phyloP scores from a whole-genome alignment of 1,140 invertebrate species.

The Scaptomyza pallida region DNA sequence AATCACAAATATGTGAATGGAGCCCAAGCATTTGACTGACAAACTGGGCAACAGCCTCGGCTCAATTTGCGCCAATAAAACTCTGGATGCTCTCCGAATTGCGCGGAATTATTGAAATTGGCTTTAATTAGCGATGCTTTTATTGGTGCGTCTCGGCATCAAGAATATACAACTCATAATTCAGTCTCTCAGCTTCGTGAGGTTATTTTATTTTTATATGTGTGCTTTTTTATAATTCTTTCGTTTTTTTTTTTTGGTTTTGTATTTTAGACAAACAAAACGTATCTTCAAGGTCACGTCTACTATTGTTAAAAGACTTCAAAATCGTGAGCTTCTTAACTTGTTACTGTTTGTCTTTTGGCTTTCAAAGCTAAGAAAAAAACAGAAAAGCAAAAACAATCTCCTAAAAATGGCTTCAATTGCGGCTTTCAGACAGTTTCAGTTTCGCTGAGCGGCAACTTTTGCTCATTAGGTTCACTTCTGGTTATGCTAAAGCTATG shows the following conservation, averaged over 20 bases:
- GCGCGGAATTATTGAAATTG: slow-evolving; percentile 78
- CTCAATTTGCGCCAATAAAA: slow-evolving; percentile 78
- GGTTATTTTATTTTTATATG: slow-evolving; percentile 11
- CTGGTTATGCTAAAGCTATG: slow-evolving; percentile 20
- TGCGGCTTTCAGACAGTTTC: slow-evolving; percentile 38
- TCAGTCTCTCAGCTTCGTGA: no score
- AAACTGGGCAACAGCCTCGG: slow-evolving; percentile 13
- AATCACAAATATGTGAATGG: slow-evolving; percentile 49
- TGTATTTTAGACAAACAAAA: slow-evolving; percentile 41
- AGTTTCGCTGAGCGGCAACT: slow-evolving; percentile 42
- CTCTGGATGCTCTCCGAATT: slow-evolving; percentile 41
- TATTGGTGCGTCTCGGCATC: slow-evolving; percentile 52
- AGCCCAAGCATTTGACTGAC: slow-evolving; percentile 2
- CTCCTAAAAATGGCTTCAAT: slow-evolving; percentile 37
- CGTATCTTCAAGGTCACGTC: slow-evolving; percentile 69
- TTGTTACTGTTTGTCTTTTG: slow-evolving; percentile 47
- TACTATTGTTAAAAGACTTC: slow-evolving; percentile 59
- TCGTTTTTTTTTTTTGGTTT: slow-evolving; percentile 16
- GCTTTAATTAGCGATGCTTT: slow-evolving; percentile 78
- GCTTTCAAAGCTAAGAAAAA: slow-evolving; percentile 32
- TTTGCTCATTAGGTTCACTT: slow-evolving; percentile 55
- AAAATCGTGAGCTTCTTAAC: slow-evolving; percentile 69
- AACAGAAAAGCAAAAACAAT: slow-evolving; percentile 12
- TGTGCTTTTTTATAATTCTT: no score
- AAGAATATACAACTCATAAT: slow-evolving; percentile 10